A percentile compares a stretch with the other conserved stretches of the same genome.
These are phyloP conservation scores for Raja brachyura DNA, from an alignment of 2,113 vertebrate genomes.

Conservation along the genomic window DNA sequence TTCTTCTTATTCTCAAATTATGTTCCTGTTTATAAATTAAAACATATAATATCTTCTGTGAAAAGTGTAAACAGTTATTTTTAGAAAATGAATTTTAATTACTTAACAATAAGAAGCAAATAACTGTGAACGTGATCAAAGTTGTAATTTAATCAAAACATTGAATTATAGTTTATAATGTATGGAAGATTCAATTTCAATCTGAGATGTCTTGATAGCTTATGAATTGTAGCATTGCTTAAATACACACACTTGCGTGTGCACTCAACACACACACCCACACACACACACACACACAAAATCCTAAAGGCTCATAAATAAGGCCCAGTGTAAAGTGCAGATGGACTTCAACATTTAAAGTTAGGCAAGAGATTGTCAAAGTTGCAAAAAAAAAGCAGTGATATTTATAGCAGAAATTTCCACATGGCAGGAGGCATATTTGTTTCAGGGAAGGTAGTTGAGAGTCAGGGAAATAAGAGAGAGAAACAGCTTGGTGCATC, in stretches of 20 bases:
- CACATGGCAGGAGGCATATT: too few relatives aligned
- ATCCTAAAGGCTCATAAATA: too few relatives aligned
- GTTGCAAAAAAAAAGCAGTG: too few relatives aligned
- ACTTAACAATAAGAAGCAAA: background rate
- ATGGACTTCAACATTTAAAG: too few relatives aligned
- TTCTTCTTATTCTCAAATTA: background rate
- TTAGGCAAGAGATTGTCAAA: too few relatives aligned
- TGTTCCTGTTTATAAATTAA: background rate
- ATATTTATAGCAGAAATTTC: too few relatives aligned
- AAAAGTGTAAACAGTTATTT: background rate
- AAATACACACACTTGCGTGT: background rate
- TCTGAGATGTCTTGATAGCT: conserved; percentile 9
- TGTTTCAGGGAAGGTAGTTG: too few relatives aligned
- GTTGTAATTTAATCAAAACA: background rate
- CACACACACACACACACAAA: too few relatives aligned
- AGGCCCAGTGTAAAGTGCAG: too few relatives aligned
- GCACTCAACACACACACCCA: background rate
- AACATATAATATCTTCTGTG: background rate
- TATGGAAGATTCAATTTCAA: background rate
- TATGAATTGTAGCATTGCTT: background rate
- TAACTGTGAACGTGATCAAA: background rate
- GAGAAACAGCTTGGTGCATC: too few relatives aligned
- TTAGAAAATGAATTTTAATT: background rate
- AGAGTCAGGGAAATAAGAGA: too few relatives aligned
- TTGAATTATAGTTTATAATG: background rate